Base-by-base conservation (phyloP, 1,140 invertebrate genomes). In the Psix sp. region DNA sequence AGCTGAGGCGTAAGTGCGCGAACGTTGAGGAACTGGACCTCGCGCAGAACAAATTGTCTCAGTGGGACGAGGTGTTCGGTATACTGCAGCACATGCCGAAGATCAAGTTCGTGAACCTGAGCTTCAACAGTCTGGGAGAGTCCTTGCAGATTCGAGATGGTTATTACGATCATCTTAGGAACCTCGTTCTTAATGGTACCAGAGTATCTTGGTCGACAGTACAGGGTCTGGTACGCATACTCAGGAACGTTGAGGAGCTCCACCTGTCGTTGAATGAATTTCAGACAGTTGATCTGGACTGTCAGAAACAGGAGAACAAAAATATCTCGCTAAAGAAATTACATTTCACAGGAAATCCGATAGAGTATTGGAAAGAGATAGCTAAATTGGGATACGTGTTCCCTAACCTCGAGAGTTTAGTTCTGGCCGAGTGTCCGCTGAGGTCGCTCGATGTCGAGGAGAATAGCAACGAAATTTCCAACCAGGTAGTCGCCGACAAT, bases 261-360 rank as follows among this genome's bases (percentile, higher is more conserved):
- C 96, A 98, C 84, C 84, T 98, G 60, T 96, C 95, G 72, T 88
- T 97, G 9, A 96, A 96, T 82, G 92, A 95, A 75, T 97, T 95
- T 83, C 89, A 89, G 10, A 89, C 90, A 57, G 92, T 97, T 1
- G 89, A 92, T n/a, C 62, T 92, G 0, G 85, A 86, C 52, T 78
- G 86, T 65, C 81, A 86, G 43, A 83, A 85, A 40, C 78, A 81
- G 5, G 80, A 82, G 29, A 86, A 88, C 26, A 84, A 84, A 15
- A 92, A 93, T 74, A 78, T 86, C 5, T 88, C 90, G n/a, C 77
- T 95, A 9, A 93, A 92, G 80, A 93, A 92, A 71, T 84, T 96
- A 5, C 93, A 94, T 82, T 95, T 95, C 71, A 94, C 92, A 20
- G 93, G 93, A 3, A 97, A 97, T 88, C 94, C 92, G 0, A 89